A percentile compares a stretch with the other conserved stretches of the same genome.
Conservation (phyloP, 2,797 vertebrate genomes). For the Intellagama lesueurii region DNA sequence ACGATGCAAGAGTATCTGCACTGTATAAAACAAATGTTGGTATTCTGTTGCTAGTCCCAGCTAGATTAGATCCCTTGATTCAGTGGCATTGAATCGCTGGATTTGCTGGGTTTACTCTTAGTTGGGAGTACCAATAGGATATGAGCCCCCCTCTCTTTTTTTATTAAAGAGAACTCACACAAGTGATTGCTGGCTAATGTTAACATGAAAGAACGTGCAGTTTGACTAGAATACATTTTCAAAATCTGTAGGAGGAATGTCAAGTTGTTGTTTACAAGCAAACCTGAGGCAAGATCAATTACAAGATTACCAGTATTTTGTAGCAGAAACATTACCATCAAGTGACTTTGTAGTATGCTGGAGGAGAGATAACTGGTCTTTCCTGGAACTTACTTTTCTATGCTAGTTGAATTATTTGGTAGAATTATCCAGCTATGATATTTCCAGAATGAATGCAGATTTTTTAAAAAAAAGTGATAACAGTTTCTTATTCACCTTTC, state of each 20-base stretch:
- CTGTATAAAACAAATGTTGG: slow-evolving; percentile 33
- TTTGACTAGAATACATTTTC: slow-evolving; percentile 39
- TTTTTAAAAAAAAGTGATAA: too few species aligned
- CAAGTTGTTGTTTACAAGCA: slow-evolving; percentile 32
- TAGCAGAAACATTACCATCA: neutral
- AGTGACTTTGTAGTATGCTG: slow-evolving; percentile 26
- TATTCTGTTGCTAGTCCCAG: too few species aligned
- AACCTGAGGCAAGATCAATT: neutral
- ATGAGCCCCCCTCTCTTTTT: neutral
- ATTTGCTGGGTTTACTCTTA: too few species aligned
- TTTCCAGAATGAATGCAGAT: neutral
- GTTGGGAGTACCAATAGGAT: too few species aligned
- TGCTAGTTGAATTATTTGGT: neutral
- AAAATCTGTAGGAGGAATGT: slow-evolving; percentile 37
- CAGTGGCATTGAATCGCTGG: too few species aligned
- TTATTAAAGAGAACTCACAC: slow-evolving; percentile 45
- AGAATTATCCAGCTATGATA: neutral
- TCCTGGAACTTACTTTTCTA: slow-evolving; percentile 1
- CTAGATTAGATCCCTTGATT: too few species aligned
- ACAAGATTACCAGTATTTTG: slow-evolving; percentile 3
- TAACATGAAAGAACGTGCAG: neutral
- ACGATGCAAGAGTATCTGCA: slow-evolving; percentile 18
- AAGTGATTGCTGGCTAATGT: slow-evolving; percentile 44
- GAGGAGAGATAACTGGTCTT: neutral
- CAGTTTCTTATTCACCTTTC: too few species aligned